Evolutionary conservation across 1,140 invertebrate genomes (phyloP), one percentile per base, ranked within the genome.

Genomic region (Rhagoletis pomonella): DNA sequence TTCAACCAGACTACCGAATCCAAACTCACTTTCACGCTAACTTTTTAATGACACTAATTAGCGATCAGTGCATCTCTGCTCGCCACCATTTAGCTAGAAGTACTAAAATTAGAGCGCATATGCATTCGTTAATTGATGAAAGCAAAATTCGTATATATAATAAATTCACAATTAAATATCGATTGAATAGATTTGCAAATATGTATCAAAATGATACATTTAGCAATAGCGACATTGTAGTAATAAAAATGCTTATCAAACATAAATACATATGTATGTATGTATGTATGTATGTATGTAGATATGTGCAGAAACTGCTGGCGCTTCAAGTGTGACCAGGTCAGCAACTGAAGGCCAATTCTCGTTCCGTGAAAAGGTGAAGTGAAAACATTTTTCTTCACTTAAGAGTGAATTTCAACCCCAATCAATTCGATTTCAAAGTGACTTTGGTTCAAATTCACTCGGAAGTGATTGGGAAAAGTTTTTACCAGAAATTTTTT

Each of bases 121-220:
- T 0, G 3, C 9, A 10, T 42, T 17, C 60, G 17, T n/a, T 55
- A 62, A 12, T 14, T 9, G 17, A 62, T 62, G 4, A 7, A n/a
- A 62, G 60, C 17, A 62, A 55, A 55, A 55, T 55, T 55, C 29
- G 29, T n/a, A 55, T 55, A 2, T 5, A 5, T 55, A 55, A 55
- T 2, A 73, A 73, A 73, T 29, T 14, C 12, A n/a, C 29, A n/a
- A 73, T 44, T 44, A 73, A 42, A 67, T 73, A 73, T 73, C 67
- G 67, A 3, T 17, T 14, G 67, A 44, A 67, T 17, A 42, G 39
- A 29, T 29, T 29, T 29, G 0, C 5, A 55, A 55, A 10, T 55
- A 29, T 29, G 29, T 29, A 29, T 10, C 50, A 55, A 10, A 55
- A 55, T 7, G 60, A 12, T 14, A 62, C 12, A 14, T 62, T 73